phyloP scores from a whole-genome alignment of 2,797 vertebrate species.

The Xyrichtys novacula region DNA sequence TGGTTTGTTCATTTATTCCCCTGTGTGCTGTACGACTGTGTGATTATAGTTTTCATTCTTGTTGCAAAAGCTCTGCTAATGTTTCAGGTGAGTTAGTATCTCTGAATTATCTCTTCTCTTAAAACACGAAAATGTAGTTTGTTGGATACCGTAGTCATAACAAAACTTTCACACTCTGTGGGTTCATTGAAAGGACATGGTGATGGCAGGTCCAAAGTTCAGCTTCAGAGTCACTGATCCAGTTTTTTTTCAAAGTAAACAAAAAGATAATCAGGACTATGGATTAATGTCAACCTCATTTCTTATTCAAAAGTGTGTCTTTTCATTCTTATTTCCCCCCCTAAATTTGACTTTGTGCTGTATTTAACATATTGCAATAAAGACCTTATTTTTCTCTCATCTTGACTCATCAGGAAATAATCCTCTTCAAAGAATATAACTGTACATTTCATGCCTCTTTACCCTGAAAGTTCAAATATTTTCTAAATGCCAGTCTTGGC shows the following conservation, averaged over 20 bases:
- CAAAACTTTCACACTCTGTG: neutral
- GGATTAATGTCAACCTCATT: neutral
- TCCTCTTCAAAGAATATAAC: no score
- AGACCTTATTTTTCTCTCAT: neutral
- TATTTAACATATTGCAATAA: neutral
- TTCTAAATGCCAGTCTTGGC: conserved; percentile 6
- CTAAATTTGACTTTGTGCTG: conserved; percentile 2
- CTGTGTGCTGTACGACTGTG: neutral
- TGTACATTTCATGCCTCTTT: conserved; percentile 3
- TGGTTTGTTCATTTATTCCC: neutral
- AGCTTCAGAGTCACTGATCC: conserved; percentile 16
- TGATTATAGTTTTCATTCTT: neutral
- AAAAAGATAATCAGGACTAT: conserved; percentile 22
- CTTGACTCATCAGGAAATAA: conserved; percentile 11
- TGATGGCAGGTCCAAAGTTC: conserved; percentile 39
- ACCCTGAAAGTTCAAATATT: conserved; percentile 22
- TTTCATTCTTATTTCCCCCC: no score
- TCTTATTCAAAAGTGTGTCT: no score
- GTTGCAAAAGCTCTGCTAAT: neutral
- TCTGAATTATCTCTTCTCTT: neutral
- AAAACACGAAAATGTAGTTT: neutral
- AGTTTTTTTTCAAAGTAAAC: conserved; percentile 35
- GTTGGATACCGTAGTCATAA: conserved; percentile 4
- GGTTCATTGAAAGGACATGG: conserved; percentile 29
- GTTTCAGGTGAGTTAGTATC: neutral